phyloP scores from a whole-genome alignment of 2,888 invertebrate genomes.

The Epistrophe grossulariae region DNA sequence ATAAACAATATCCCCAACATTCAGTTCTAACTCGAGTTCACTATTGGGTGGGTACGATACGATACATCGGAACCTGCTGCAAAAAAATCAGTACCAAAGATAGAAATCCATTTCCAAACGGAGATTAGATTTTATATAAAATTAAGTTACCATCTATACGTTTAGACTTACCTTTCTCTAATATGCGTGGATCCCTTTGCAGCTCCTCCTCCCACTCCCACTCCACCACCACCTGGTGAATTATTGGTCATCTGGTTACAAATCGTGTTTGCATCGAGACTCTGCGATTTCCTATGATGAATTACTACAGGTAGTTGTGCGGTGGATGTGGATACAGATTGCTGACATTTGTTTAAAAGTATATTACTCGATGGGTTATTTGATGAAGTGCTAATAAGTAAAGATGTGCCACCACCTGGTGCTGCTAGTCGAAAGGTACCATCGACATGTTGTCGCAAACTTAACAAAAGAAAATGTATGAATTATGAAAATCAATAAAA shows the following conservation, averaged over 20 bases:
- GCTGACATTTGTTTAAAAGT: slow-evolving; percentile 66
- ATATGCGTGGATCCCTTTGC: slow-evolving; percentile 82
- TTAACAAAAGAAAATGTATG: not conserved
- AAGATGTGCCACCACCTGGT: slow-evolving; percentile 64
- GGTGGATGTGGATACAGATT: slow-evolving; percentile 49
- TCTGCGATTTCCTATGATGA: slow-evolving; percentile 92
- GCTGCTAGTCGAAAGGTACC: slow-evolving; percentile 61
- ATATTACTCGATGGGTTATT: slow-evolving; percentile 63
- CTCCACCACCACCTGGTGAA: slow-evolving; percentile 77
- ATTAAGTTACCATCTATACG: not conserved
- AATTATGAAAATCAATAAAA: not conserved
- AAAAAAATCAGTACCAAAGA: slow-evolving; percentile 38
- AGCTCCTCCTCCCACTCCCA: slow-evolving; percentile 79
- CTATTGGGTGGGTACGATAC: slow-evolving; percentile 97
- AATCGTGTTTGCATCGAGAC: slow-evolving; percentile 88
- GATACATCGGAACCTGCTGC: slow-evolving; percentile 92
- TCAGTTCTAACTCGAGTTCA: slow-evolving; percentile 95
- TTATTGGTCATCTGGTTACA: slow-evolving; percentile 78
- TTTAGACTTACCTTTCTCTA: slow-evolving; percentile 82
- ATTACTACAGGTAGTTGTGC: slow-evolving; percentile 77
- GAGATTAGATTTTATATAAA: slow-evolving; percentile 31
- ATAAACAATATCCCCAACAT: slow-evolving; percentile 95
- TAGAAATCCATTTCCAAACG: slow-evolving; percentile 26
- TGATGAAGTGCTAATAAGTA: slow-evolving; percentile 71
- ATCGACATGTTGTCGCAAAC: slow-evolving; percentile 68